These are phyloP conservation scores for Drosophila micromelanica DNA, from an alignment of 1,140 invertebrate genomes.

Conservation along the genomic window DNA sequence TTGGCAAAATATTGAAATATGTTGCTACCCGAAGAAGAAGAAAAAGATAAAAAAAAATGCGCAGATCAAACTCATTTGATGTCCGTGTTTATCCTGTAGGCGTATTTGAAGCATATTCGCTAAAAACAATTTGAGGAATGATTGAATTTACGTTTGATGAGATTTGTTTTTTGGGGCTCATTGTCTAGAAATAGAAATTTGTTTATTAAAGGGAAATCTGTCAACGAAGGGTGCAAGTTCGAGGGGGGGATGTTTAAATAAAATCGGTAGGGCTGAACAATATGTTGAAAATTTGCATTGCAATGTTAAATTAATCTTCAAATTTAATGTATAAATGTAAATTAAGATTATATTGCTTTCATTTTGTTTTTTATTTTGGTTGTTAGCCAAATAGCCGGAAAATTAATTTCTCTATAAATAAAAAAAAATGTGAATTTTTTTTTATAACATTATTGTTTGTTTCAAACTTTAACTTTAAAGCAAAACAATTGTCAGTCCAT, in stretches of 20 bases:
- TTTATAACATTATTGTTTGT: too few relatives aligned
- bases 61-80: conserved; percentile 32
- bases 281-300: background rate
- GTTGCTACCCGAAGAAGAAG: conserved; percentile 9
- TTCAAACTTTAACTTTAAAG: background rate
- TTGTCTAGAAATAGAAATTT: conserved; percentile 9
- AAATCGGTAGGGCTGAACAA: background rate
- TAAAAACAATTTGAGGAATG: conserved; percentile 21
- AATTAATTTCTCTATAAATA: too few relatives aligned
- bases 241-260: background rate
- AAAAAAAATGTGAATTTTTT: too few relatives aligned
- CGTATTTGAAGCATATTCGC: conserved; percentile 38
- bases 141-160: conserved; percentile 19
- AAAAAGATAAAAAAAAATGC: background rate
- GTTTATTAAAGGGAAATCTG: background rate
- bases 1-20: conserved; percentile 78
- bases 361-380: too few relatives aligned
- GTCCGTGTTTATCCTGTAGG: conserved; percentile 47
- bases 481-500: conserved; percentile 7
- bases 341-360: too few relatives aligned
- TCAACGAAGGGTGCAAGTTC: background rate
- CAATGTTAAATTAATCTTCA: background rate
- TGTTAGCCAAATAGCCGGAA: too few relatives aligned
- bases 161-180: conserved; percentile 7
- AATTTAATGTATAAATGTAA: too few relatives aligned